Base-by-base conservation (phyloP, 2,888 invertebrate genomes). In the Scaptomyza caliginosa region DNA sequence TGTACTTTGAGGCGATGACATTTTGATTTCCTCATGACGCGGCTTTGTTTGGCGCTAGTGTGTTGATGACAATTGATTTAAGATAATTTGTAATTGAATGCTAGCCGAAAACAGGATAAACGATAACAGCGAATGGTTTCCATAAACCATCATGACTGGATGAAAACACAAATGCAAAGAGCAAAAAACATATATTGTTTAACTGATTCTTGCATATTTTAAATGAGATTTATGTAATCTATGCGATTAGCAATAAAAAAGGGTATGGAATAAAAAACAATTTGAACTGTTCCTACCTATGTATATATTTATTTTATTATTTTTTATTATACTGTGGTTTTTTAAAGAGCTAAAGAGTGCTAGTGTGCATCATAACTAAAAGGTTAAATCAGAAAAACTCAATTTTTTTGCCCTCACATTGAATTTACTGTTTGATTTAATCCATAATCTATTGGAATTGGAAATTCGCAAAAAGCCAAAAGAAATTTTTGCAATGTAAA, bases 401-500 rank as follows among this genome's bases (percentile, higher is more conserved):
- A n/a, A 30, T 30, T 34, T 45, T 45, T 19, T 45, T 32, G 11
- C 26, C n/a, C 10, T 7, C 8, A 19, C 2, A 43, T 39, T 43
- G 17, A 67, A 48, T 54, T 42, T n/a, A 13, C 7, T 28, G 2
- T 66, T 38, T 13, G 24, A 21, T 13, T 62, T 34, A 60, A 84
- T 64, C 69, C 59, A 60, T 80, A 73, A 68, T 81, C 74, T 68
- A 72, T 79, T 66, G 38, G 56, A 84, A 80, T 84, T 84, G 80
- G 65, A 67, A 73, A 83, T 75, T 49, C 26, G 50, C 36, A 66
- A 36, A 79, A 55, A 50, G 39, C 45, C 40, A 48, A 60, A 72
- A 51, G 51, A 63, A 57, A 79, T 62, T 68, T 78, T 79, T 69
- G 73, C 82, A 69, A 80, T 84, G 84, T 83, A 86, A 83, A 80